A percentile compares a stretch with the other conserved stretches of the same genome.
These are phyloP conservation scores for Lipotes vexillifer DNA, from an alignment of 2,113 vertebrate genomes.

Conservation along the genomic window DNA sequence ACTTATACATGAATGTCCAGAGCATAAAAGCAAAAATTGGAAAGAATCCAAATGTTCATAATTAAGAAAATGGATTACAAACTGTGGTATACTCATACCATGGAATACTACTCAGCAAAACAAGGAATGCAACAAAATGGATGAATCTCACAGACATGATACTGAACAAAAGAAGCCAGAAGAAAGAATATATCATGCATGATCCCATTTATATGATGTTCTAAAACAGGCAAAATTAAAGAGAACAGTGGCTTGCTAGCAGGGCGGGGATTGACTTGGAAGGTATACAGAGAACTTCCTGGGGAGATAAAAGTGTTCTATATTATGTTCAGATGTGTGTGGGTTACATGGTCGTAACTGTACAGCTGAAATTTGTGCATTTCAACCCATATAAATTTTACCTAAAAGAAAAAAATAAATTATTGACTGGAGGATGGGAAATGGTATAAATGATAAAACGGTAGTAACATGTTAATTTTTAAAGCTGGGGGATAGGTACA, in stretches of 20 bases:
- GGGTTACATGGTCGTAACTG: neutral
- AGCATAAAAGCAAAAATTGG: neutral
- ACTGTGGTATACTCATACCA: neutral
- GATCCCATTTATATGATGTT: neutral
- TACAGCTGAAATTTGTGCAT: neutral
- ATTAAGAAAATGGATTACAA: neutral
- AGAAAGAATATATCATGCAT: neutral
- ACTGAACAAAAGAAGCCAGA: neutral
- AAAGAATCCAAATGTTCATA: neutral
- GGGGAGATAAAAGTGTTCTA: neutral
- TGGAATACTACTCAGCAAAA: neutral
- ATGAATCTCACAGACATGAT: neutral
- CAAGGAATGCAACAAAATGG: neutral
- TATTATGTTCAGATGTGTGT: neutral
- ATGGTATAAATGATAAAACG: neutral
- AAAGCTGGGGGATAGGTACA: neutral
- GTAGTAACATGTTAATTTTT: neutral
- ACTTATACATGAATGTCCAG: neutral
- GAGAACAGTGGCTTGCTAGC: neutral
- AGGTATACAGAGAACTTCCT: neutral
- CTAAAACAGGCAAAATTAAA: neutral
- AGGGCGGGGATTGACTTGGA: neutral
- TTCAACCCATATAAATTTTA: neutral
- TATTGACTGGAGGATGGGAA: neutral
- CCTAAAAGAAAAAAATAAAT: neutral